A percentile compares a stretch with the other conserved stretches of the same genome.
Conservation (phyloP, 2,113 vertebrate genomes). For the Brachionichthys hirsutus region DNA sequence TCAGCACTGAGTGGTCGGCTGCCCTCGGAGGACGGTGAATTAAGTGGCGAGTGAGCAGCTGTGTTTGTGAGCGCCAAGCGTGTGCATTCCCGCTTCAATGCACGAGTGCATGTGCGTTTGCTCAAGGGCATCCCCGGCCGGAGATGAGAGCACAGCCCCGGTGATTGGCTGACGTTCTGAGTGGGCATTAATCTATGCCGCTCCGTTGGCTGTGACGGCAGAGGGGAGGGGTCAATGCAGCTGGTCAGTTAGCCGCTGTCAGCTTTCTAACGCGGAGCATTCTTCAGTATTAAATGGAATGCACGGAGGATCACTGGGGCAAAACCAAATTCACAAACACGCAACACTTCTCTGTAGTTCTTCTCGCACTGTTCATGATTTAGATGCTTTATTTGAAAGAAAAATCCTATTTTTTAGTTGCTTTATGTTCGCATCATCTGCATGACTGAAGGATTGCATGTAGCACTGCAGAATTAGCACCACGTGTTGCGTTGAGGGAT, state of each 20-base stretch:
- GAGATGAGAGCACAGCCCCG: constrained; percentile 37
- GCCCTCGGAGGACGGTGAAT: constrained; percentile 59
- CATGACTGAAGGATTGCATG: too few relatives aligned
- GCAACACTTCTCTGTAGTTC: constrained; percentile 9
- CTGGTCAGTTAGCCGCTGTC: constrained; percentile 72
- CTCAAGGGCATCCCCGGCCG: constrained; percentile 63
- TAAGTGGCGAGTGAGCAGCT: constrained; percentile 61
- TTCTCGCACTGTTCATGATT: too few relatives aligned
- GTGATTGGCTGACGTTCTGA: constrained; percentile 56
- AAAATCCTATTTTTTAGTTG: too few relatives aligned
- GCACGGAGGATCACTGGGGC: constrained; percentile 28
- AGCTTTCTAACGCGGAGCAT: constrained; percentile 69
- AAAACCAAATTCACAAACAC: constrained; percentile 35
- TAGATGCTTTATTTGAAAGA: too few relatives aligned
- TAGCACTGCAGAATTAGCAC: too few relatives aligned
- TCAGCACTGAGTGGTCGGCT: constrained; percentile 46
- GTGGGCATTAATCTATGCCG: constrained; percentile 64
- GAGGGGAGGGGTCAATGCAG: constrained; percentile 64
- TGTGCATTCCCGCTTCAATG: background rate
- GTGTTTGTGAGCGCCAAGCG: constrained; percentile 7
- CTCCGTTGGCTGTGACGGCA: constrained; percentile 67
- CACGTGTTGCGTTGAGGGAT: too few relatives aligned
- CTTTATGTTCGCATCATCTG: too few relatives aligned
- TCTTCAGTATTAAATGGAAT: constrained; percentile 67
- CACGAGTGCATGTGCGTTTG: constrained; percentile 37